phyloP scores from a whole-genome alignment of 1,140 invertebrate genomes.

The Apolygus lucorum region DNA sequence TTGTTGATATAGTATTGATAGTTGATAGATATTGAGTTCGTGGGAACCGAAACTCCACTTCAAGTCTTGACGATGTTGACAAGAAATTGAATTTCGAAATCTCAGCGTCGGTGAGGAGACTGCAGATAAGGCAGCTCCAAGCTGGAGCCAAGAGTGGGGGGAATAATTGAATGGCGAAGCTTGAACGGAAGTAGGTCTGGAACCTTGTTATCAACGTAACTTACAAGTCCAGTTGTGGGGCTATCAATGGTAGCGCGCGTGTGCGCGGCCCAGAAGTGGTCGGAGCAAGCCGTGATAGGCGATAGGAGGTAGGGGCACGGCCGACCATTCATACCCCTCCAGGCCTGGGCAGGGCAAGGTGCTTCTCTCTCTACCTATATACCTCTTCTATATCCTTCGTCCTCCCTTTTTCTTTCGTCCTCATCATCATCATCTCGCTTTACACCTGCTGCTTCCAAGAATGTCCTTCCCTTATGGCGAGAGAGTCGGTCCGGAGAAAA shows the following conservation, averaged over 20 bases:
- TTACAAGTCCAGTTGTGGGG: background rate
- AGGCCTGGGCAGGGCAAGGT: too few species aligned
- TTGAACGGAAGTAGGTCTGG: background rate
- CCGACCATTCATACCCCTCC: background rate
- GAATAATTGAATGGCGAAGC: background rate
- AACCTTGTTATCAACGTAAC: background rate
- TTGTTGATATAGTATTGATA: too few species aligned
- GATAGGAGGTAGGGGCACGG: too few species aligned
- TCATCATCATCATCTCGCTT: slow-evolving; percentile 10
- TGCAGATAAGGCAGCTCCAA: too few species aligned
- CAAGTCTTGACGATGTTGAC: too few species aligned
- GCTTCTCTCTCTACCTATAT: too few species aligned
- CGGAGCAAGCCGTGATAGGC: background rate
- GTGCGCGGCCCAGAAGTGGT: background rate
- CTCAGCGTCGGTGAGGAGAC: too few species aligned
- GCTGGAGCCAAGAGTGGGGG: background rate
- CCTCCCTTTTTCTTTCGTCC: background rate
- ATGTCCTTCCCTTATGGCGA: background rate
- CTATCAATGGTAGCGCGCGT: background rate
- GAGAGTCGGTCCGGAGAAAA: slow-evolving; percentile 9
- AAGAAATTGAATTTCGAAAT: too few species aligned
- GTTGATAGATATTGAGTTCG: too few species aligned
- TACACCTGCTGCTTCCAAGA: slow-evolving; percentile 1
- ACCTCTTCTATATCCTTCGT: background rate
- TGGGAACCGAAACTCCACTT: too few species aligned